Conservation (phyloP, 53 echinoderm and acorn worm genomes). For the Luidia sarsii region DNA sequence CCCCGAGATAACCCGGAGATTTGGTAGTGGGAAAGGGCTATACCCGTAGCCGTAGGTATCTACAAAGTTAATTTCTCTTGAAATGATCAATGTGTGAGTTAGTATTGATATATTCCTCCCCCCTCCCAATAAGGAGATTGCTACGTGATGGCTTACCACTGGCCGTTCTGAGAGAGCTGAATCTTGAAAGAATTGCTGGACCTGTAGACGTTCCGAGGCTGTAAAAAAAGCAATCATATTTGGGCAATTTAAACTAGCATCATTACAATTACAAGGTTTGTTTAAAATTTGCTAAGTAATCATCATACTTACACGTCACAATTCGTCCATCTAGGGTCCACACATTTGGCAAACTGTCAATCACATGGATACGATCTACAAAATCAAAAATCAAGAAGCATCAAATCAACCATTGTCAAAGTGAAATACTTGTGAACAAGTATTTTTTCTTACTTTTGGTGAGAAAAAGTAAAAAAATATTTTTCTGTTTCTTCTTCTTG, state of each 20-base stretch:
- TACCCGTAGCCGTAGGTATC: too few species aligned
- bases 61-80: too few species aligned
- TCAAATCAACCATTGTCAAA: not conserved
- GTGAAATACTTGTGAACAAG: too few species aligned
- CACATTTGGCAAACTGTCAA: constrained; percentile 83
- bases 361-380: constrained; percentile 92
- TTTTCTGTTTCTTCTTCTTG: too few species aligned
- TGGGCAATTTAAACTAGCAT: not conserved
- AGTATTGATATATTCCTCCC: too few species aligned
- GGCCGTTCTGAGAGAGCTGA: constrained; percentile 83
- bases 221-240: constrained; percentile 48
- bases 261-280: not conserved
- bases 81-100: too few species aligned
- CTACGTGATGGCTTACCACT: too few species aligned
- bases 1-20: too few species aligned
- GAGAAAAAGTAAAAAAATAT: too few species aligned
- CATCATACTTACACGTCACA: constrained; percentile 75
- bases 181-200: constrained; percentile 91
- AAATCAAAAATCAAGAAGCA: constrained; percentile 13
- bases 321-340: constrained; percentile 94
- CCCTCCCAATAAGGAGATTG: too few species aligned
- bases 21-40: too few species aligned
- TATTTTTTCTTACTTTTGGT: too few species aligned
- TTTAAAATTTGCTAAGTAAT: not conserved
- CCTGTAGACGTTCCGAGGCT: constrained; percentile 94